phyloP scores from a whole-genome alignment of 1,140 invertebrate genomes.

The Drosophila ironensis region DNA sequence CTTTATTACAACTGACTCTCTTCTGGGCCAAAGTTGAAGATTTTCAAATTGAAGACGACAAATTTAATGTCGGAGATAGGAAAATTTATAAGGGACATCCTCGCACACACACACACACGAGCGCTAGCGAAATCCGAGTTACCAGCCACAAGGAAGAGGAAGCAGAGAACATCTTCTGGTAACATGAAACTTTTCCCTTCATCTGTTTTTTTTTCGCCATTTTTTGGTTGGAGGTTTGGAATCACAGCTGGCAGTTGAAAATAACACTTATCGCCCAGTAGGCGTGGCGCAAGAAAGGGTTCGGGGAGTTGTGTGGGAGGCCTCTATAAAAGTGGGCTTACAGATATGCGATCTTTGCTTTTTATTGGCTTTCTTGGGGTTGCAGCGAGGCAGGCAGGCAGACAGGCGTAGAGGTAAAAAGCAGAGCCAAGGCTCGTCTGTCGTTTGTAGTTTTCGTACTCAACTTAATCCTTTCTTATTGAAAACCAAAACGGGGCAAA shows the following conservation, averaged over 20 bases:
- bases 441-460: slow-evolving; percentile 70
- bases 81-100: slow-evolving; percentile 51
- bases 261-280: slow-evolving; percentile 69
- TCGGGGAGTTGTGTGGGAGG: neutral
- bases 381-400: slow-evolving; percentile 1
- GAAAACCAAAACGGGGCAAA: slow-evolving; percentile 59
- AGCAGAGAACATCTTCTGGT: slow-evolving; percentile 27
- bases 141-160: slow-evolving; percentile 21
- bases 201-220: neutral
- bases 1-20: slow-evolving; percentile 31
- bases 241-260: slow-evolving; percentile 74
- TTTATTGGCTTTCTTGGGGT: slow-evolving; percentile 63
- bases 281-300: neutral
- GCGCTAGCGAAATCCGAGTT: slow-evolving; percentile 3
- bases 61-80: slow-evolving; percentile 64
- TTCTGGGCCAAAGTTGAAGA: slow-evolving; percentile 29
- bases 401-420: no score
- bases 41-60: slow-evolving; percentile 49
- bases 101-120: slow-evolving; percentile 34
- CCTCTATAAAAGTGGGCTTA: slow-evolving; percentile 36
- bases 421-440: neutral
- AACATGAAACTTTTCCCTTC: slow-evolving; percentile 66
- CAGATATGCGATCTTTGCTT: slow-evolving; percentile 68
- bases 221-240: slow-evolving; percentile 25
- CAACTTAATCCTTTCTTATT: slow-evolving; percentile 74